Conservation (phyloP, 2,888 invertebrate genomes). For the Salpingus planirostris region DNA sequence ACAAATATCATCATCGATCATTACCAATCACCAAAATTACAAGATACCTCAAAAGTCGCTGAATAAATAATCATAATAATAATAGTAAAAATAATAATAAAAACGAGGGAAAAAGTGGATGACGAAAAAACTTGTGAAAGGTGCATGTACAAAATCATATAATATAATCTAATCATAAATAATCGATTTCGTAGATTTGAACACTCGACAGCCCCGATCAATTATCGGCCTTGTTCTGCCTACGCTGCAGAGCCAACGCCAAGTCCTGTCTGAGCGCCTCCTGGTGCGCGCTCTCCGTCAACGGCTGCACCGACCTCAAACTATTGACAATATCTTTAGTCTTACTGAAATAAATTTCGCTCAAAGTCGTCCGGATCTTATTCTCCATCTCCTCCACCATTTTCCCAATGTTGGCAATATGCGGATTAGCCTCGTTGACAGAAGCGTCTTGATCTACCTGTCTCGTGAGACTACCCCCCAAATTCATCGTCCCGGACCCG, state of each 20-base stretch:
- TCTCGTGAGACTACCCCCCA: constrained; percentile 95
- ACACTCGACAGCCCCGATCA: constrained; percentile 34
- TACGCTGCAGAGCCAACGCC: constrained; percentile 71
- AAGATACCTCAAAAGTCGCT: neutral
- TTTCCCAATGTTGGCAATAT: constrained; percentile 96
- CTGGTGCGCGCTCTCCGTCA: constrained; percentile 77
- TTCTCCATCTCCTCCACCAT: constrained; percentile 99
- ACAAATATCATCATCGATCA: no score
- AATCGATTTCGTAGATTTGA: constrained; percentile 20
- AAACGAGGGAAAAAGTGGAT: no score
- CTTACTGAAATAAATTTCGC: constrained; percentile 99
- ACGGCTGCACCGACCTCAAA: constrained; percentile 61
- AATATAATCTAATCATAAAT: constrained; percentile 5
- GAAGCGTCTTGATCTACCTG: constrained; percentile 89
- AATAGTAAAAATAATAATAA: constrained; percentile 1
- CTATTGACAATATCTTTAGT: constrained; percentile 97
- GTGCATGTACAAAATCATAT: constrained; percentile 13
- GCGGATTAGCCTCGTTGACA: constrained; percentile 89
- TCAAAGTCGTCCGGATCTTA: constrained; percentile 95
- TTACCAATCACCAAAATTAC: no score
- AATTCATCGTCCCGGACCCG: constrained; percentile 96
- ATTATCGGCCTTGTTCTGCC: constrained; percentile 59
- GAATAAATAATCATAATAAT: constrained; percentile 1
- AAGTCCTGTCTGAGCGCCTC: constrained; percentile 79
- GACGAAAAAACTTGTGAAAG: no score